Evolutionary conservation across 2,888 invertebrate genomes (phyloP), one percentile per base, ranked within the genome.

Genomic region (Leptothorax acervorum): DNA sequence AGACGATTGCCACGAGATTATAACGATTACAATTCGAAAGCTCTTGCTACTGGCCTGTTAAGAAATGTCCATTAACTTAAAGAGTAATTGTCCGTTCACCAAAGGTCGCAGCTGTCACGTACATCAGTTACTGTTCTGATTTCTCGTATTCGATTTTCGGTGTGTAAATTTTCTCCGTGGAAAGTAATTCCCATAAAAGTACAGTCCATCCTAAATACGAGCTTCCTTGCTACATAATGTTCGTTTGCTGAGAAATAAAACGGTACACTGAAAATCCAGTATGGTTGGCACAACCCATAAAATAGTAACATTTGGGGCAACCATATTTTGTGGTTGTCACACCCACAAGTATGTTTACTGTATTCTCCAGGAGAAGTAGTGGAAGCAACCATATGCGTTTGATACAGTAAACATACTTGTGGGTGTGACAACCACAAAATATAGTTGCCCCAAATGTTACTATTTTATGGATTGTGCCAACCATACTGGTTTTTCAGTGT

Each of bases 171-270:
- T 48, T 9, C 35, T 48, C 31, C 1, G 68, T 45, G 11, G 23
- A 48, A 57, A 79, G 12, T 60, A 48, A 79, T 70, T 71, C 35
- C 6, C 45, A 18, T 71, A 23, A 79, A 79, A 51, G 71, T 57
- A 70, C 45, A n/a, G 9, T 68, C 42, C 45, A 12, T 48, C 48
- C 31, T 57, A 79, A 68, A 75, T 75, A 63, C 23, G 45, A 62
- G 48, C 42, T 74, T 15, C 45, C 82, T 65, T 65, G n/a, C 48
- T 82, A 63, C 70, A 70, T 79, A 81, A 85, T 78, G n/a, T 60
- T 87, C 51, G 73, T 82, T 53, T 86, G 73, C 66, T 86, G 73
- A 48, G 83, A 83, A 75, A 68, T 70, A 31, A 78, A 88, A 76
- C 71, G 60, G 23, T 23, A 23, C 23, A 23, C 23, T 23, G 23